phyloP scores from a whole-genome alignment of 2,888 invertebrate species.

The Tenthredo amoena region DNA sequence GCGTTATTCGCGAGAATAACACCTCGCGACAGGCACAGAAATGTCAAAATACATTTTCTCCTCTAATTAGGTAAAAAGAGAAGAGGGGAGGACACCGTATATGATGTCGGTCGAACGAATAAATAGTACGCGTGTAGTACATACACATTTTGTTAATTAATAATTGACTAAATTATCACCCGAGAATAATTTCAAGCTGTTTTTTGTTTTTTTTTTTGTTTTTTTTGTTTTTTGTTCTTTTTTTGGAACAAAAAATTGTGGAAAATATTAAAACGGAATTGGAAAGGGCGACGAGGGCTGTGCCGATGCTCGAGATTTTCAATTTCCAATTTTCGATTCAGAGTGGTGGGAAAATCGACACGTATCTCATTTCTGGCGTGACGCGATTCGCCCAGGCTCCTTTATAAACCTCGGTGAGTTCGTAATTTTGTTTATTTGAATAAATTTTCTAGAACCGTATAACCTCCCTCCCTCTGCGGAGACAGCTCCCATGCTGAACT shows the following conservation, averaged over 20 bases:
- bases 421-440: constrained; percentile 37
- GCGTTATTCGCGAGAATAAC: neutral
- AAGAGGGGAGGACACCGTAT: neutral
- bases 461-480: too few relatives aligned
- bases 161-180: too few relatives aligned
- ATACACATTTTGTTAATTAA: neutral
- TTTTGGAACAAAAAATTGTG: neutral
- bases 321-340: neutral
- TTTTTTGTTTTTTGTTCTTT: too few relatives aligned
- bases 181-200: neutral
- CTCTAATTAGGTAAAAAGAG: neutral
- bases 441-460: neutral
- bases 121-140: neutral
- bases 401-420: constrained; percentile 9
- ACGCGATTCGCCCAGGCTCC: neutral
- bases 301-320: neutral
- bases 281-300: neutral
- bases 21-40: neutral
- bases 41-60: neutral
- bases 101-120: neutral
- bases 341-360: neutral
- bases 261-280: neutral
- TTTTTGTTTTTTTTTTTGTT: neutral
- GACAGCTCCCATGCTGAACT: neutral
- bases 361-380: constrained; percentile 26